Evolutionary conservation across 2,113 vertebrate genomes (phyloP), one percentile per base, ranked within the genome.

Genomic region (Ancistrus triradiatus): DNA sequence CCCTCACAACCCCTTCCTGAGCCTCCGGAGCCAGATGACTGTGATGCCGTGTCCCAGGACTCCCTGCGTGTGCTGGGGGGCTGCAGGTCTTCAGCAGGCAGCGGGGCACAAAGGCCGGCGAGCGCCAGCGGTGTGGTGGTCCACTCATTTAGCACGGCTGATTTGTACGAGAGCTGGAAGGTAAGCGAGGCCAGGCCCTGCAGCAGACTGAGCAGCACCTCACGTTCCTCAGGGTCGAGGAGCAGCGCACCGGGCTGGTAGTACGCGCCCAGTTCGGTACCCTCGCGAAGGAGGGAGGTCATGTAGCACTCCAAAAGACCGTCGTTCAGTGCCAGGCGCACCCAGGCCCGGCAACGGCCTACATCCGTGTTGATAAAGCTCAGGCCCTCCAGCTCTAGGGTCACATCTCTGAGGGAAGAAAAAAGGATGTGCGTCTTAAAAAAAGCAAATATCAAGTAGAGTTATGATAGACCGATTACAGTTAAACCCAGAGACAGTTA

Each of bases 151-250:
- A 99, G 81, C 66, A 98, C 88, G 0, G 93, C 89, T 0, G 95
- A 97, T 67, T 98, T 98, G 68, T 96, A 97, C 9, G 96, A 99
- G 2, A 99, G 90, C 70, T 85, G 79, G 1, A 99, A 99, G 5
- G 90, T 86, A 24, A 99, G 83, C 0, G 94, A 94, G 0, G 91
- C 82, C 1, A 98, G 82, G 13, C 96, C 96, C 73, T 97, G 96
- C 77, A 98, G 78, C 74, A 95, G 93, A 79, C 91, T 96, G 40
- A 98, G 90, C 48, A 98, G 91, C 3, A 97, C 93, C 66, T 96
- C 93, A 0, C 91, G 88, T 63, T 98, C 95, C 74, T 99, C 96
- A 0, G 80, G 2, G 1, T 99, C 88, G 3, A 95, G 80, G 6
- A 99, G 89, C 68, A 99, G 81, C 7, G 95, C 94, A 0, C 79